A percentile compares a stretch with the other conserved stretches of the same genome.
Evolutionary conservation across 2,888 invertebrate genomes (phyloP).

Genomic region (Hylaea fasciaria): DNA sequence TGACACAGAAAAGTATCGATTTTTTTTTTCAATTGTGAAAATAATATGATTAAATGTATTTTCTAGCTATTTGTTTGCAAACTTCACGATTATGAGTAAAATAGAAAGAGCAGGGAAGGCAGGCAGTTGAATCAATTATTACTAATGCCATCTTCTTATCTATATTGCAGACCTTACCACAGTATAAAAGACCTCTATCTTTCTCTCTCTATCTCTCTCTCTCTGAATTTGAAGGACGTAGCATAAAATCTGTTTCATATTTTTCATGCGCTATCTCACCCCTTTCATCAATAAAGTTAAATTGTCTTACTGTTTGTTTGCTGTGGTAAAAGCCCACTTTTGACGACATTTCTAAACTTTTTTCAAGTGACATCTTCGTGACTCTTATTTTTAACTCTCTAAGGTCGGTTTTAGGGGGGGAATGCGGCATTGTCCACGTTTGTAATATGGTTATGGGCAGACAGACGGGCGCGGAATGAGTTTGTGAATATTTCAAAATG

Average conservation of each 20-base stretch:
- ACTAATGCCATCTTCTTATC: no score
- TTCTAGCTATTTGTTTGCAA: no score
- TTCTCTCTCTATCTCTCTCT: no score
- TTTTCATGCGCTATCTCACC: not conserved
- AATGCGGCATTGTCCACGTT: slow-evolving; percentile 34
- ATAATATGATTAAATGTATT: no score
- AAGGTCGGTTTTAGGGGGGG: slow-evolving; percentile 45
- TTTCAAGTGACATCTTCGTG: slow-evolving; percentile 6
- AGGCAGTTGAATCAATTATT: no score
- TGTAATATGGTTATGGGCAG: slow-evolving; percentile 67
- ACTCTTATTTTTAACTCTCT: slow-evolving; percentile 23
- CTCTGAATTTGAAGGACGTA: no score
- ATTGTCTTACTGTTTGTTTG: slow-evolving; percentile 23
- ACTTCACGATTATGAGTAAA: no score
- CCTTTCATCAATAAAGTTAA: not conserved
- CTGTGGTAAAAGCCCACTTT: slow-evolving; percentile 20
- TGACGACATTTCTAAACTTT: slow-evolving; percentile 15
- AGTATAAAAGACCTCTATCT: no score
- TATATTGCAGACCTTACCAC: no score
- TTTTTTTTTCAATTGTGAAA: no score
- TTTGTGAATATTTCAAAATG: slow-evolving; percentile 82
- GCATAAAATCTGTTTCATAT: not conserved
- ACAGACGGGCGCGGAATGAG: slow-evolving; percentile 79
- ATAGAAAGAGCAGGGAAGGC: no score
- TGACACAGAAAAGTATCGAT: no score